phyloP scores from a whole-genome alignment of 2,888 invertebrate species.

The Exocentrus adspersus region DNA sequence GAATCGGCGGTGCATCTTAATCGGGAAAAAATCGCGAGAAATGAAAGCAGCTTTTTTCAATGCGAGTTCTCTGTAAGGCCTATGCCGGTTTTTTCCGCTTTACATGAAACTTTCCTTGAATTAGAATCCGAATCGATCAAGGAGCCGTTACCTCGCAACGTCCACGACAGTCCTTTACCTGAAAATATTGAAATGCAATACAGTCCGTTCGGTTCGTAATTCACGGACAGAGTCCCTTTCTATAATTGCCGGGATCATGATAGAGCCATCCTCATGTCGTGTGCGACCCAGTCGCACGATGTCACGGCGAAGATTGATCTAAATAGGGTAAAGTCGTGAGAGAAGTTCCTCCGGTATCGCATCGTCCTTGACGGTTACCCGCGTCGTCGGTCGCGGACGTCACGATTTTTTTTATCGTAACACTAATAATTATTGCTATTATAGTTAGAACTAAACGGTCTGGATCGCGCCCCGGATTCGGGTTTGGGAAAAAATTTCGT shows the following conservation, averaged over 20 bases:
- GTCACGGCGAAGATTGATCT: slow-evolving; percentile 57
- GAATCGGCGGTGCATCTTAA: background rate
- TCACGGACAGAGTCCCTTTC: no score
- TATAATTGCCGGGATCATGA: slow-evolving; percentile 54
- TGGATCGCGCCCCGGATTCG: no score
- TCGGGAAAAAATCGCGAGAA: background rate
- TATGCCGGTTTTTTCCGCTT: background rate
- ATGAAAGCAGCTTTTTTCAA: background rate
- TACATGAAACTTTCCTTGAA: background rate
- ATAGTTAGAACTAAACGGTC: no score
- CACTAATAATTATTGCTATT: no score
- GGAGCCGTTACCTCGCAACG: no score
- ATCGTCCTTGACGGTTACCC: slow-evolving; percentile 56
- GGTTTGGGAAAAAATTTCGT: no score
- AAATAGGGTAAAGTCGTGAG: slow-evolving; percentile 58
- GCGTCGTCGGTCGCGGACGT: no score
- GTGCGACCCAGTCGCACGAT: slow-evolving; percentile 54
- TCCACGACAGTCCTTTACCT: no score
- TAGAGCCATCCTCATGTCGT: slow-evolving; percentile 55
- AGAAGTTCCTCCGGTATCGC: slow-evolving; percentile 51
- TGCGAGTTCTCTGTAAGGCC: background rate
- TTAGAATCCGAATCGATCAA: no score
- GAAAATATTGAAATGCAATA: no score
- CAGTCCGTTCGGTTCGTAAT: no score
- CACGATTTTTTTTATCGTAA: no score